Percentiles rank a stretch among this genome's conserved stretches.
Conservation (phyloP, 1,140 invertebrate species). For the Acyrthosiphon pisum region DNA sequence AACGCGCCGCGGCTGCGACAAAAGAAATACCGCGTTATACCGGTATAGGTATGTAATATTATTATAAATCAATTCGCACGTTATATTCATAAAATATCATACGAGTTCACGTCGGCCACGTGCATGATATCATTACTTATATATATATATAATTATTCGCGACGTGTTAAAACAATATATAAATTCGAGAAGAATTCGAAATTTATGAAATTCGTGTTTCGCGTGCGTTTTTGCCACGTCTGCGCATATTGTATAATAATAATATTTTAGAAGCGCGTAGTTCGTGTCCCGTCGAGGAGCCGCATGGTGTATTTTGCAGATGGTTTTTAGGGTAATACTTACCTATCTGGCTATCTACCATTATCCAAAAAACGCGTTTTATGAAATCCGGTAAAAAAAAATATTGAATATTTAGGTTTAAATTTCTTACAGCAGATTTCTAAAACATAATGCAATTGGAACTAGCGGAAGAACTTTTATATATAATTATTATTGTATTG, state of each 20-base stretch:
- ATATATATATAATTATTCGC: neutral
- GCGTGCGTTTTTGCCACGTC: neutral
- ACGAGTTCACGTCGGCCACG: too few relatives aligned
- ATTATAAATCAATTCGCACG: neutral
- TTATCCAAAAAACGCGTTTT: too few relatives aligned
- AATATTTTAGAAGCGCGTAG: neutral
- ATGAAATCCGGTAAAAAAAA: too few relatives aligned
- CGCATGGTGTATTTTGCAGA: too few relatives aligned
- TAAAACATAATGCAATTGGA: too few relatives aligned
- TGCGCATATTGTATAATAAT: neutral
- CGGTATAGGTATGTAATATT: too few relatives aligned
- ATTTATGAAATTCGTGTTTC: neutral
- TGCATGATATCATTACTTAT: neutral
- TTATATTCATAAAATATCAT: neutral
- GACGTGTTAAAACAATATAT: neutral
- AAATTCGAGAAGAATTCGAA: neutral
- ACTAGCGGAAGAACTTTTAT: too few relatives aligned
- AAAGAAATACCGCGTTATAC: neutral
- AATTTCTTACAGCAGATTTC: too few relatives aligned
- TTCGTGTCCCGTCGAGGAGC: neutral
- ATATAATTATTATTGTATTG: too few relatives aligned
- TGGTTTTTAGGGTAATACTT: too few relatives aligned
- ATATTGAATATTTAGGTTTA: too few relatives aligned
- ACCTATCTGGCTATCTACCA: too few relatives aligned
- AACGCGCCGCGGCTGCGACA: neutral